These are phyloP conservation scores for Laticauda laticaudata DNA, from an alignment of 2,113 vertebrate genomes.

Conservation along the genomic window DNA sequence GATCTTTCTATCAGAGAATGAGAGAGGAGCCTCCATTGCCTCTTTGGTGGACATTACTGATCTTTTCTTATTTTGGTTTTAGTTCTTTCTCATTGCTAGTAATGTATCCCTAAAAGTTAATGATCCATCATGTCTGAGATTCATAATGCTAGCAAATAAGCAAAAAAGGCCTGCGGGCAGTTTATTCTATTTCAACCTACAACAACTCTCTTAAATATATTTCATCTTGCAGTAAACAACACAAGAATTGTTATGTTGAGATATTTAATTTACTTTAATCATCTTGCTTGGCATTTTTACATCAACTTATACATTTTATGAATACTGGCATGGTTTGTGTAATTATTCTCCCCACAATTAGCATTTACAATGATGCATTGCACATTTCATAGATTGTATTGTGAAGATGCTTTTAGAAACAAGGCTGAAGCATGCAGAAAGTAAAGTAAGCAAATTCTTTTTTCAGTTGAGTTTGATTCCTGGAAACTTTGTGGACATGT, in stretches of 20 bases:
- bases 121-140: conserved; percentile 12
- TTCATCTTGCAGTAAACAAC: conserved; percentile 14
- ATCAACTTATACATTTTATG: conserved; percentile 5
- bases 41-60: background rate
- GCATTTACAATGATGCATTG: conserved; percentile 24
- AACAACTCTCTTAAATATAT: background rate
- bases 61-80: background rate
- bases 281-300: background rate
- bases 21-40: background rate
- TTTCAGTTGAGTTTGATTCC: background rate
- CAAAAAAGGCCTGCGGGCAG: background rate
- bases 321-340: conserved; percentile 8
- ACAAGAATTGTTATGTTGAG: background rate
- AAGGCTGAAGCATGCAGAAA: background rate
- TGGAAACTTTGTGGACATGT: background rate
- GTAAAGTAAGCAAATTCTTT: background rate
- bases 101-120: conserved; percentile 4
- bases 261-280: conserved; percentile 35
- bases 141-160: conserved; percentile 11
- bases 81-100: conserved; percentile 2
- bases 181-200: conserved; percentile 18
- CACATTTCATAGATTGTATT: background rate
- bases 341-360: conserved; percentile 31
- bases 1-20: background rate
- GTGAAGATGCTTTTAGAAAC: background rate